A percentile compares a stretch with the other conserved stretches of the same genome.
phyloP scores from a whole-genome alignment of 2,113 vertebrate species.

The Corythoichthys haematopterus region DNA sequence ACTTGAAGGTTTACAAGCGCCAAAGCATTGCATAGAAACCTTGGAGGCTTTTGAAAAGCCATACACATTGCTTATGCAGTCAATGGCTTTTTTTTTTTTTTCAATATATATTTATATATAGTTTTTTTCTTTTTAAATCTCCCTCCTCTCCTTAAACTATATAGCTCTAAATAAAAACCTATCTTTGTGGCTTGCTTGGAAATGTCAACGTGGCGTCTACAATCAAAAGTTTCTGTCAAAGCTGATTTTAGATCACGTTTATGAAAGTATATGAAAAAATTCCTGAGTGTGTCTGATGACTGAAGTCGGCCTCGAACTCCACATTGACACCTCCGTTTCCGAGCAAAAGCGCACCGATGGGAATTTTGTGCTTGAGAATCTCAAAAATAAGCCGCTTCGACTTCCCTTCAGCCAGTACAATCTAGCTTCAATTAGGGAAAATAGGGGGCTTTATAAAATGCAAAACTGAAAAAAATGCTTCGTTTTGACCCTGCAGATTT shows the following conservation, averaged over 20 bases:
- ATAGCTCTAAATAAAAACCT: constrained; percentile 43
- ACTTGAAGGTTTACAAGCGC: constrained; percentile 59
- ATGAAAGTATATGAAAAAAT: constrained; percentile 53
- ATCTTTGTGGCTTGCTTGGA: constrained; percentile 32
- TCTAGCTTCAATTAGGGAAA: neutral
- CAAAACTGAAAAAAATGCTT: constrained; percentile 10
- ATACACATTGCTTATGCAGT: constrained; percentile 56
- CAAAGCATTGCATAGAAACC: constrained; percentile 66
- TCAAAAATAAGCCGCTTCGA: neutral
- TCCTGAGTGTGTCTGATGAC: constrained; percentile 67
- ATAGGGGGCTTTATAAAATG: constrained; percentile 3
- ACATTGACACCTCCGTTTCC: neutral
- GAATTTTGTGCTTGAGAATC: constrained; percentile 48
- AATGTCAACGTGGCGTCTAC: constrained; percentile 41
- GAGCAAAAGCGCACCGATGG: constrained; percentile 18
- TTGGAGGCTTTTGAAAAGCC: constrained; percentile 33
- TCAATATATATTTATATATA: too few species aligned
- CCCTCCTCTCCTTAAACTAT: constrained; percentile 28
- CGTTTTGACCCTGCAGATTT: constrained; percentile 13
- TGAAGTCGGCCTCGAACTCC: constrained; percentile 39
- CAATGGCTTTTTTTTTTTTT: constrained; percentile 43
- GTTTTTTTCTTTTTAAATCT: neutral
- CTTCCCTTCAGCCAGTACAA: neutral
- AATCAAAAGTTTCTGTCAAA: constrained; percentile 59
- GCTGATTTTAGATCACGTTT: constrained; percentile 42